Conservation (phyloP, 2,888 invertebrate genomes). For the Ormyrus labotus region DNA sequence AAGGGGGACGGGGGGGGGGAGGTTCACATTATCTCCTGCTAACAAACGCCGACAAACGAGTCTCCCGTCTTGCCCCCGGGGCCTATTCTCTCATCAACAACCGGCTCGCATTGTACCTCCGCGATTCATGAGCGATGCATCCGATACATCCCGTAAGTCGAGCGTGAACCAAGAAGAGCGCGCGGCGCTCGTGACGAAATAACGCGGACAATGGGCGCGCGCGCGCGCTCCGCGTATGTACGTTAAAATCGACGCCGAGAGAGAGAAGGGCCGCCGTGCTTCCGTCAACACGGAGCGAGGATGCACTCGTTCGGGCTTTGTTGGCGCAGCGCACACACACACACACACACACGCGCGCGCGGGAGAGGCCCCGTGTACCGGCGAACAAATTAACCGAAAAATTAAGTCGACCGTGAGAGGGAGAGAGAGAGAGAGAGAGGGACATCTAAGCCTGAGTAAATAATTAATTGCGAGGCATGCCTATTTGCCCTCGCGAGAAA, state of each 20-base stretch:
- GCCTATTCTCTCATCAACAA: constrained; percentile 6
- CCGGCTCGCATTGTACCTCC: background rate
- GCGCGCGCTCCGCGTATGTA: no score
- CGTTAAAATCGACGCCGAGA: no score
- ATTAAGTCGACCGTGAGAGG: constrained; percentile 63
- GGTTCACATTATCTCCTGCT: no score
- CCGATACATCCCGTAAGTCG: background rate
- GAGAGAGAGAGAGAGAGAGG: background rate
- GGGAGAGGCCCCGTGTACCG: background rate
- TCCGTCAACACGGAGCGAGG: constrained; percentile 23
- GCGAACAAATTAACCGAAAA: constrained; percentile 65
- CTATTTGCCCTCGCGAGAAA: constrained; percentile 61
- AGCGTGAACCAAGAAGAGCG: constrained; percentile 4
- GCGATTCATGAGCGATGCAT: background rate
- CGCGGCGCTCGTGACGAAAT: constrained; percentile 20
- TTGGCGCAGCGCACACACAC: constrained; percentile 34
- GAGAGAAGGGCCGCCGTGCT: background rate
- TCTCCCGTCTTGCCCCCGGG: background rate
- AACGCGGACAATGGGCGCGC: constrained; percentile 14
- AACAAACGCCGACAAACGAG: no score
- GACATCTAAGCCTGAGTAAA: constrained; percentile 61
- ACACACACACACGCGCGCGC: background rate
- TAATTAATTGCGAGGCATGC: constrained; percentile 65
- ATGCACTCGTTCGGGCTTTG: constrained; percentile 13
- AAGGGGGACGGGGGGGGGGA: no score